Conservation (phyloP, 1,140 invertebrate genomes). For the Drusus annulatus region DNA sequence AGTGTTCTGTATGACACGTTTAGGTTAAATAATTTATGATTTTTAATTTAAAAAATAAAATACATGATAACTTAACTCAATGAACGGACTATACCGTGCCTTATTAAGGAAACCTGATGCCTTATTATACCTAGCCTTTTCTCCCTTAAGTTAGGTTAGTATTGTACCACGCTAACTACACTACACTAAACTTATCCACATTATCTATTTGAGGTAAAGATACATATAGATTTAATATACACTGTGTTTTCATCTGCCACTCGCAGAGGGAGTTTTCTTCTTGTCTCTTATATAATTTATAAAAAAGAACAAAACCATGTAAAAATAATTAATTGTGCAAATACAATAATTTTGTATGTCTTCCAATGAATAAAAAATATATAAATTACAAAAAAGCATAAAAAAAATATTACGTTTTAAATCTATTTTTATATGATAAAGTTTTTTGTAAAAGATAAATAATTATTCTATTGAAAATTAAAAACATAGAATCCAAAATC, state of each 20-base stretch:
- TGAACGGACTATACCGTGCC: conserved; percentile 41
- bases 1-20: conserved; percentile 31
- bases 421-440: conserved; percentile 46
- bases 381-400: conserved; percentile 36
- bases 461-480: conserved; percentile 44
- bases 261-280: conserved; percentile 13
- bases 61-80: conserved; percentile 37
- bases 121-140: conserved; percentile 15
- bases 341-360: conserved; percentile 50
- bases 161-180: conserved; percentile 6
- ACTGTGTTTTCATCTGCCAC: conserved; percentile 23
- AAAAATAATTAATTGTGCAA: conserved; percentile 27
- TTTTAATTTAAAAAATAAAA: conserved; percentile 41
- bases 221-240: background rate
- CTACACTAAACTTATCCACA: background rate
- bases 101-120: conserved; percentile 43
- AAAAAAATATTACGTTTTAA: conserved; percentile 40
- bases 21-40: conserved; percentile 54
- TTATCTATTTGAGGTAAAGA: background rate
- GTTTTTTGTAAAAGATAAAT: conserved; percentile 36
- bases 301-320: background rate
- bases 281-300: conserved; percentile 26
- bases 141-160: background rate
- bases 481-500: conserved; percentile 49
- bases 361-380: conserved; percentile 49